Percentiles rank a stretch among this genome's conserved stretches.
These are phyloP conservation scores for Spermophilus dauricus DNA, from an alignment of 2,113 vertebrate genomes.

Conservation along the genomic window DNA sequence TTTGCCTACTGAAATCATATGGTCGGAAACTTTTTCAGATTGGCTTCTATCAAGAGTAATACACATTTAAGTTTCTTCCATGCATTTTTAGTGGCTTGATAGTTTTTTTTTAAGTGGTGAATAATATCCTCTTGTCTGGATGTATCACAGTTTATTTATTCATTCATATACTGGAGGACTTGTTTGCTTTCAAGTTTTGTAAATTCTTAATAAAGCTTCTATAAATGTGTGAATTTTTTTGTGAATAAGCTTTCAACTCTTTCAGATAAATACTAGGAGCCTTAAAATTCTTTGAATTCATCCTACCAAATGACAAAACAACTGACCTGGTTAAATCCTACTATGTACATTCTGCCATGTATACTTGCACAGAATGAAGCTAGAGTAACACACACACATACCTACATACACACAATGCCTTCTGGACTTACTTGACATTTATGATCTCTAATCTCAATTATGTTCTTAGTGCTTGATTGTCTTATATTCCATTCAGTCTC, in stretches of 20 bases:
- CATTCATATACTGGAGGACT: background rate
- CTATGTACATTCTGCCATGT: background rate
- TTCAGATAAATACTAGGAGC: background rate
- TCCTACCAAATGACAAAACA: background rate
- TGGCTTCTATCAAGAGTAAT: background rate
- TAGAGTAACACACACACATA: background rate
- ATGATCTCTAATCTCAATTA: background rate
- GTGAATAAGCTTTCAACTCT: background rate
- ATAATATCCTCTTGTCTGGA: background rate
- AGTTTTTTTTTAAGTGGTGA: background rate
- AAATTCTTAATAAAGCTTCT: background rate
- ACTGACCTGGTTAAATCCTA: background rate
- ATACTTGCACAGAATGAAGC: background rate
- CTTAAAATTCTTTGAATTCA: background rate
- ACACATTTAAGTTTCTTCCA: background rate
- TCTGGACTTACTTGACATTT: constrained; percentile 1
- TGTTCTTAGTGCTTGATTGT: background rate
- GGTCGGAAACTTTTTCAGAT: background rate
- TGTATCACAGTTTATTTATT: background rate
- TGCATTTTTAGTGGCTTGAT: background rate
- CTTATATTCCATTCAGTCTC: background rate
- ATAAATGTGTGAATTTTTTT: background rate
- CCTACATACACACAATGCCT: background rate
- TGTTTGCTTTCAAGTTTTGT: background rate
- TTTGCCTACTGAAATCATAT: background rate